Conservation (phyloP, 2,113 vertebrate species). For the Hippoglossus stenolepis region DNA sequence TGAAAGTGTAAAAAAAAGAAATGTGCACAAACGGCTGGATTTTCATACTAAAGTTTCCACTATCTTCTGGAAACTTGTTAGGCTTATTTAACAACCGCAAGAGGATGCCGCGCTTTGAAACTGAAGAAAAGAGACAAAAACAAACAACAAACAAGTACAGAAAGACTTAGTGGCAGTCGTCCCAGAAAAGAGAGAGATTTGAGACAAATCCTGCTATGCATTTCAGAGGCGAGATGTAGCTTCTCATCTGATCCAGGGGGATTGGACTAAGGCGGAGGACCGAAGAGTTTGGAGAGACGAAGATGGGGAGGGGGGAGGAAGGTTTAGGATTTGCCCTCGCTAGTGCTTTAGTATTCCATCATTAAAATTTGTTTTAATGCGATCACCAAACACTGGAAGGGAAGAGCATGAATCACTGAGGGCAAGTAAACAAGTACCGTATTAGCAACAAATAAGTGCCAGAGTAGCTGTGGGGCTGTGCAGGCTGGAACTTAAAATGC, state of each 20-base stretch:
- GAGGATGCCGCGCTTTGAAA: conserved; percentile 34
- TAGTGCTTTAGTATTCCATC: conserved; percentile 34
- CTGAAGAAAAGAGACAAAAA: conserved; percentile 40
- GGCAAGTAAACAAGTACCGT: conserved; percentile 61
- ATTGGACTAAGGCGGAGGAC: conserved; percentile 48
- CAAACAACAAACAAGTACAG: conserved; percentile 48
- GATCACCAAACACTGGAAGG: conserved; percentile 42
- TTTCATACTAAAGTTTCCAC: conserved; percentile 4
- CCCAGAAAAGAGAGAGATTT: conserved; percentile 59
- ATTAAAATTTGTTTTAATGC: conserved; percentile 59
- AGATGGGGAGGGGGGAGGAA: conserved; percentile 3
- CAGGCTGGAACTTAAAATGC: conserved; percentile 36
- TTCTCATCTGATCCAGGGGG: conserved; percentile 67
- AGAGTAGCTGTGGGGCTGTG: conserved; percentile 22
- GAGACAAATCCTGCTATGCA: conserved; percentile 63
- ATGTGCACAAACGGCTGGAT: neutral
- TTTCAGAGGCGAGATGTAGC: conserved; percentile 54
- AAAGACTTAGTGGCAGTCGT: conserved; percentile 57
- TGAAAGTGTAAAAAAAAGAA: conserved; percentile 22
- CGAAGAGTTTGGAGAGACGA: conserved; percentile 9
- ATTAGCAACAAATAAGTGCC: conserved; percentile 46
- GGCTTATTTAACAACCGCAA: conserved; percentile 30
- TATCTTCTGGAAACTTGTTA: conserved; percentile 24
- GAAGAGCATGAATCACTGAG: conserved; percentile 33
- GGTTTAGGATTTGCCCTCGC: conserved; percentile 31